Percentiles rank a stretch among this genome's conserved stretches.
These are phyloP conservation scores for Brachystomella parvula DNA, from an alignment of 1,140 invertebrate genomes.

Conservation along the genomic window DNA sequence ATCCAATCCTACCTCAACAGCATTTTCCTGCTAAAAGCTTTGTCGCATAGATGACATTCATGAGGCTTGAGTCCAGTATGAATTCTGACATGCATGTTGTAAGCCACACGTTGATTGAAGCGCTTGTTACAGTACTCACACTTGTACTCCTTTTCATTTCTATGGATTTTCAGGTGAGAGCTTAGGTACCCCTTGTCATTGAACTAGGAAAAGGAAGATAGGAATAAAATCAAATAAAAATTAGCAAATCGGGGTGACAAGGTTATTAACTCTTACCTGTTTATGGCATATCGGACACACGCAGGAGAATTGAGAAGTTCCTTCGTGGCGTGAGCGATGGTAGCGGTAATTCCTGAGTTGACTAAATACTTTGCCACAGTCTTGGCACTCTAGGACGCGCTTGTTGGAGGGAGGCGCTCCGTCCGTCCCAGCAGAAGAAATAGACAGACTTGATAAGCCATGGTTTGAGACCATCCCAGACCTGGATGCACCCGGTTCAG, in stretches of 20 bases:
- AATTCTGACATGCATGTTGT: slow-evolving; percentile 74
- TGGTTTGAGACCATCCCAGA: not conserved
- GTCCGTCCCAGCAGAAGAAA: not conserved
- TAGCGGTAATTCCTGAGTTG: slow-evolving; percentile 68
- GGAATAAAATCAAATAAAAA: not conserved
- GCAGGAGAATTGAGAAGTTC: slow-evolving; percentile 63
- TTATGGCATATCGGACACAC: slow-evolving; percentile 67
- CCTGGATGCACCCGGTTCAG: not conserved
- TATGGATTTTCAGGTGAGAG: slow-evolving; percentile 70
- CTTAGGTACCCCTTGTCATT: slow-evolving; percentile 68
- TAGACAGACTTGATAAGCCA: not conserved
- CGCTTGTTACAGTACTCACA: slow-evolving; percentile 64
- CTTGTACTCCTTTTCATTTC: slow-evolving; percentile 58
- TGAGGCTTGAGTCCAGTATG: slow-evolving; percentile 51
- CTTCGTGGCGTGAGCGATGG: slow-evolving; percentile 63
- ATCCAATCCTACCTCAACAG: slow-evolving; percentile 32
- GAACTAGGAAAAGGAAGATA: slow-evolving; percentile 46
- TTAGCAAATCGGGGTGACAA: not conserved
- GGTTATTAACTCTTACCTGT: slow-evolving; percentile 62
- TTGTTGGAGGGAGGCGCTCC: slow-evolving; percentile 46
- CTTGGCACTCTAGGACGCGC: slow-evolving; percentile 62
- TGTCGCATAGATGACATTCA: slow-evolving; percentile 25
- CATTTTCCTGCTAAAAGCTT: slow-evolving; percentile 37
- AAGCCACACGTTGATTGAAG: slow-evolving; percentile 70
- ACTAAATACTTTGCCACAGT: slow-evolving; percentile 69